A percentile compares a stretch with the other conserved stretches of the same genome.
Evolutionary conservation across 2,113 vertebrate genomes (phyloP).

Genomic region (Limanda limanda): DNA sequence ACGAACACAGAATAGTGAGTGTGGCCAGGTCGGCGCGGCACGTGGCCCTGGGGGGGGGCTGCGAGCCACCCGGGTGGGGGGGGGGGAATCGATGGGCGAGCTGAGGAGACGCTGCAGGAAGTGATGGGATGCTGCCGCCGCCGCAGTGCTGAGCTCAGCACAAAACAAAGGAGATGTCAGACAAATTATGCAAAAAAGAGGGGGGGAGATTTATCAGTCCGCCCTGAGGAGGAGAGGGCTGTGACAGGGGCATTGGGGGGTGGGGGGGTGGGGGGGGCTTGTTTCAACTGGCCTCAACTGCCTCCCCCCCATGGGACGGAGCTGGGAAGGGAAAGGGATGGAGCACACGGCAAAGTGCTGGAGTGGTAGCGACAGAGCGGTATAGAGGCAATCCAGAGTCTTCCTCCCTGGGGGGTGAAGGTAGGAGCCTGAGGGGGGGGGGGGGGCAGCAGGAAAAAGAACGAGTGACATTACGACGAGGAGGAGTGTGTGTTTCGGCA

Average conservation of each 20-base stretch:
- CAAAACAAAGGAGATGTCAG: slow-evolving; percentile 71
- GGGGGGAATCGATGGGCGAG: slow-evolving; percentile 48
- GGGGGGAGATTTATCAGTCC: slow-evolving; percentile 53
- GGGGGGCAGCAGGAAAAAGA: background rate
- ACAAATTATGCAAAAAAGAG: slow-evolving; percentile 72
- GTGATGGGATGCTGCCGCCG: slow-evolving; percentile 68
- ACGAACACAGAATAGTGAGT: slow-evolving; percentile 51
- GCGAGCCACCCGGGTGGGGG: background rate
- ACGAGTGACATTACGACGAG: background rate
- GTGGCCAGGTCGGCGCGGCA: slow-evolving; percentile 51
- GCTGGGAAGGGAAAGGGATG: slow-evolving; percentile 13
- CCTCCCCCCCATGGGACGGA: slow-evolving; percentile 32
- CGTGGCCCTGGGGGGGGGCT: slow-evolving; percentile 25
- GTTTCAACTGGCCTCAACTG: slow-evolving; percentile 25
- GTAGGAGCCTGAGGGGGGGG: background rate
- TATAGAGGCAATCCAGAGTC: slow-evolving; percentile 29
- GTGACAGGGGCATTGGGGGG: slow-evolving; percentile 31
- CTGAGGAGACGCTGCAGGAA: slow-evolving; percentile 55
- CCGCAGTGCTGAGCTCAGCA: slow-evolving; percentile 75
- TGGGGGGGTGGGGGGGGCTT: slow-evolving; percentile 14
- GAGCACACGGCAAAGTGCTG: slow-evolving; percentile 30
- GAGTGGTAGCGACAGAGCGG: slow-evolving; percentile 17
- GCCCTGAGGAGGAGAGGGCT: slow-evolving; percentile 36
- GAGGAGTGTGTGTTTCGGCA: background rate
- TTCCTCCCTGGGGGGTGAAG: slow-evolving; percentile 24